phyloP scores from a whole-genome alignment of 1,140 invertebrate genomes.

The Papilio polyxenes region DNA sequence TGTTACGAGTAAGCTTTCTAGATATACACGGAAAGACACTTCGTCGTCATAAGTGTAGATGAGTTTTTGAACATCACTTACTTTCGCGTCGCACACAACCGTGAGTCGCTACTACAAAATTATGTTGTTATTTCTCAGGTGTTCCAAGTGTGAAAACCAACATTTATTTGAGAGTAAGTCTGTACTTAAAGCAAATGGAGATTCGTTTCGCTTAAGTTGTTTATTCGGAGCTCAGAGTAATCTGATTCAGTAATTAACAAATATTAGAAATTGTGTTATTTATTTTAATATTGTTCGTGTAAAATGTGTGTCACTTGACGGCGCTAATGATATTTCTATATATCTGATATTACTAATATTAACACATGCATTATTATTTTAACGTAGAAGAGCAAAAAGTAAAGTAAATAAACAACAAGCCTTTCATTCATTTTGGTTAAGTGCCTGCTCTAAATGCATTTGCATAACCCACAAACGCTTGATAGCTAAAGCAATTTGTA shows the following conservation, averaged over 20 bases:
- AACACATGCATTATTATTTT: background rate
- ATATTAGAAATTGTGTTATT: background rate
- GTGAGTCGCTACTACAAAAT: background rate
- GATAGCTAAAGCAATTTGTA: constrained; percentile 22
- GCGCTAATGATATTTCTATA: no score
- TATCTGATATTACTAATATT: no score
- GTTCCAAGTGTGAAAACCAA: background rate
- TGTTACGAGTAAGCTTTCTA: background rate
- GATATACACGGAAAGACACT: background rate
- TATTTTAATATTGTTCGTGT: no score
- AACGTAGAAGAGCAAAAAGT: background rate
- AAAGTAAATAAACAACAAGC: background rate
- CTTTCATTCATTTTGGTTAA: constrained; percentile 1
- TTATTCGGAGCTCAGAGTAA: background rate
- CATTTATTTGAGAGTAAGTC: background rate
- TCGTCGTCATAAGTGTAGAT: background rate
- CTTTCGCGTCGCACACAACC: background rate
- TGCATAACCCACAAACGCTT: background rate
- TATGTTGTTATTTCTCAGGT: background rate
- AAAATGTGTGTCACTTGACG: no score
- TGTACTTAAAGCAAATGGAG: background rate
- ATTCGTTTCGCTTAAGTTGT: background rate
- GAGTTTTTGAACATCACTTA: background rate
- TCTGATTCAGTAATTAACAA: background rate
- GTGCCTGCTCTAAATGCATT: constrained; percentile 21